Percentiles rank a stretch among this genome's conserved stretches.
These are phyloP conservation scores for Fundulus diaphanus DNA, from an alignment of 2,797 vertebrate species.

Conservation along the genomic window DNA sequence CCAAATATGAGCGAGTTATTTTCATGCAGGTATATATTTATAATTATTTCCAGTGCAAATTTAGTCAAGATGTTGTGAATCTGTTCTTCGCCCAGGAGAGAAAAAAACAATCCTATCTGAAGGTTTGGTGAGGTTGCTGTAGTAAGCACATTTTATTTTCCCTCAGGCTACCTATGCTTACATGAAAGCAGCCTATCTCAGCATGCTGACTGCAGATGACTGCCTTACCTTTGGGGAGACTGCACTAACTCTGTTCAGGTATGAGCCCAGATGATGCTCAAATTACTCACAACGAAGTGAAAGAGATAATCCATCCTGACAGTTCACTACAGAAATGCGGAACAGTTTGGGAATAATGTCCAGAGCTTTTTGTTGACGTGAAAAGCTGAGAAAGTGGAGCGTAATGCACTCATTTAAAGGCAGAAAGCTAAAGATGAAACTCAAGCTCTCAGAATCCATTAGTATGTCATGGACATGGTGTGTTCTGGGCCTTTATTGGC, in stretches of 20 bases:
- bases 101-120: conserved; percentile 9
- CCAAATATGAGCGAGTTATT: neutral
- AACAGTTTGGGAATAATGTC: neutral
- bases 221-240: conserved; percentile 91
- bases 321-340: neutral
- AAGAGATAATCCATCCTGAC: conserved; percentile 29
- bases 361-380: neutral
- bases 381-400: neutral
- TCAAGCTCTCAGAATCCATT: neutral
- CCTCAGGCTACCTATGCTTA: conserved; percentile 93
- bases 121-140: conserved; percentile 21
- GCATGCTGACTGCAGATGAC: conserved; percentile 92
- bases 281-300: conserved; percentile 17
- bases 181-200: conserved; percentile 99
- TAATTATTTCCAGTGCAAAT: neutral
- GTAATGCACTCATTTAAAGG: neutral
- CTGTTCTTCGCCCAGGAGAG: neutral
- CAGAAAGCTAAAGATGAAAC: neutral
- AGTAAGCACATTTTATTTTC: conserved; percentile 42
- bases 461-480: too few species aligned
- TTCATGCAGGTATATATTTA: neutral
- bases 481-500: neutral
- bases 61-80: neutral
- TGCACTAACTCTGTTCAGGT: conserved; percentile 92
- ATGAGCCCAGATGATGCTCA: conserved; percentile 34